A percentile compares a stretch with the other conserved stretches of the same genome.
Conservation (phyloP, 2,888 invertebrate genomes). For the Idaea dimidiata region DNA sequence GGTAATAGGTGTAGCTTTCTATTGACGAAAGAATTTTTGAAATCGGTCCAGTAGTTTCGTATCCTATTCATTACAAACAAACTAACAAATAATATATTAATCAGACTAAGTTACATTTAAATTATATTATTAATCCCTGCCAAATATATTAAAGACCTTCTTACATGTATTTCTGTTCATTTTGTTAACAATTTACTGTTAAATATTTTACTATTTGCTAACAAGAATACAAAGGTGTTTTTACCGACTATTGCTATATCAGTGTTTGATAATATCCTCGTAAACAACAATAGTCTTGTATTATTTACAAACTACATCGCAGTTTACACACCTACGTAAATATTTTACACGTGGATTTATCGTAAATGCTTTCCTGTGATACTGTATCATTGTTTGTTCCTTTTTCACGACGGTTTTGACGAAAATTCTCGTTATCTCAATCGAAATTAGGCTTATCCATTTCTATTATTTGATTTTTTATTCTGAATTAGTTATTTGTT, state of each 20-base stretch:
- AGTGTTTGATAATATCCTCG: not conserved
- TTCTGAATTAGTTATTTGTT: not conserved
- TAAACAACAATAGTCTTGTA: not conserved
- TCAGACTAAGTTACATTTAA: too few relatives aligned
- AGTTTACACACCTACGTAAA: conserved; percentile 1
- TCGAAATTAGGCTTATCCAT: not conserved
- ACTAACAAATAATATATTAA: too few relatives aligned
- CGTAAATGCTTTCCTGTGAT: not conserved
- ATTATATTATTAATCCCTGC: too few relatives aligned
- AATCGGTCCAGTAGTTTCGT: too few relatives aligned
- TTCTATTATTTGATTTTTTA: not conserved
- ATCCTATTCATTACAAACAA: too few relatives aligned
- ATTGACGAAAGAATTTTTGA: too few relatives aligned
- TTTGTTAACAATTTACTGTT: too few relatives aligned
- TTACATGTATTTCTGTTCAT: too few relatives aligned
- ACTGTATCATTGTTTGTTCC: not conserved
- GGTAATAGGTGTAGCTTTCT: too few relatives aligned
- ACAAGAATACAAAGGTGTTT: not conserved
- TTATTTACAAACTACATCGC: conserved; percentile 1
- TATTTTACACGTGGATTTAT: not conserved
- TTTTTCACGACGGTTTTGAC: not conserved
- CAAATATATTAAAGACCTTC: too few relatives aligned
- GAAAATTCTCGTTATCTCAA: not conserved
- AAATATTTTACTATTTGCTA: too few relatives aligned
- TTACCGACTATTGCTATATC: not conserved